Base-by-base conservation (phyloP, 2,888 invertebrate genomes). In the Cephus pygmeus region DNA sequence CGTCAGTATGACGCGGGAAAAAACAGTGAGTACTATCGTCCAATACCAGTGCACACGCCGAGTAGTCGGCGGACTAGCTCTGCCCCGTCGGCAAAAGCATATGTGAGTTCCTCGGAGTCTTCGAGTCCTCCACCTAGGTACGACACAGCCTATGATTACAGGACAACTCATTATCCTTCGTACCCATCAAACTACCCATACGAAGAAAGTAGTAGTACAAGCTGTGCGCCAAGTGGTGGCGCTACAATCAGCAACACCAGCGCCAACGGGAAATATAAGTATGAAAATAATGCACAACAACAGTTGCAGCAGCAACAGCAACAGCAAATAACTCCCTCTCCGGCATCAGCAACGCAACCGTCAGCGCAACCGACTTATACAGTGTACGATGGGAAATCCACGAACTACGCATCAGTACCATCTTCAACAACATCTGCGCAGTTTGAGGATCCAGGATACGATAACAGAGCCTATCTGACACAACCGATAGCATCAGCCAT, bases 1-100 rank as follows among this genome's bases (percentile, higher is more conserved):
- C 91, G 91, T 89, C 91, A 91, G 88, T 89, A 90, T 90, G 91
- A 91, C 83, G 86, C 88, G 87, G 88, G 88, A 87, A 91, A 91
- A 86, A 88, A 88, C 88, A 88, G 86, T 87, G 90, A 90, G 84
- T 90, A 88, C 88, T 91, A 91, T 86, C 91, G 90, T 77, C 91
- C 89, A 83, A 90, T 90, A 86, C 90, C 91, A 85, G 90, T 89
- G 81, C 90, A 90, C 84, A 88, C 90, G 79, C 88, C 90, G 80
- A 89, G 86, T 86, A 90, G 84, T 83, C 90, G 91, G 81, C 90
- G 90, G 84, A 86, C 89, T 80, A 87, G 90, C 81, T 85, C 85
- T 79, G 83, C 86, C 79, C 15, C 40, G 9, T 56, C 40, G 40
- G 40, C 40, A 56, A 91, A 90, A 86, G 84, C 88, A 76, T 90